Conservation (phyloP, 2,888 invertebrate genomes). For the Phortica okadai region DNA sequence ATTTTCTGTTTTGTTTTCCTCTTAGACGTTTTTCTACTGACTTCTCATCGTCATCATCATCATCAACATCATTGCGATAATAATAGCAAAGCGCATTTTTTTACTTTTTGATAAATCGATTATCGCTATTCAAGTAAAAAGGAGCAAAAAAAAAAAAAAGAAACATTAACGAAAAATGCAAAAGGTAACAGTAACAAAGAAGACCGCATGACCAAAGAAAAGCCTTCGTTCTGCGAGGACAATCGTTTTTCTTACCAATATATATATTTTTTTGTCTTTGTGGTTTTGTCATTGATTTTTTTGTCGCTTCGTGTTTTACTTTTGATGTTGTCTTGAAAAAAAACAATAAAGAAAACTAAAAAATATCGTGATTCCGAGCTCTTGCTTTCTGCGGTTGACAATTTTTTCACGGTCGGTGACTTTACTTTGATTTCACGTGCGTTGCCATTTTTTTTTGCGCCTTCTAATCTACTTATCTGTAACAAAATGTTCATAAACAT, state of each 20-base stretch:
- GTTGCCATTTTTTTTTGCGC: constrained; percentile 39
- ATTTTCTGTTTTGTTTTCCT: constrained; percentile 7
- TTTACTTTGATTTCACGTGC: constrained; percentile 60
- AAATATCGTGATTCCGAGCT: constrained; percentile 24
- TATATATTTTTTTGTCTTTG: constrained; percentile 45
- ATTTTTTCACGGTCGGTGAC: constrained; percentile 62
- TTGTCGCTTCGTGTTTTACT: too few relatives aligned
- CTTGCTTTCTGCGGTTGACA: constrained; percentile 61
- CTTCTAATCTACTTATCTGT: constrained; percentile 39
- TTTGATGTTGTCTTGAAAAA: too few relatives aligned
- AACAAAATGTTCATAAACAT: background rate
- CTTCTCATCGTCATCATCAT: constrained; percentile 3
- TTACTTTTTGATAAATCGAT: constrained; percentile 70
- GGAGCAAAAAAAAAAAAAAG: constrained; percentile 48
- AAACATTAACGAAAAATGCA: constrained; percentile 34
- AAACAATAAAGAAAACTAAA: background rate
- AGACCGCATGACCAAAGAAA: constrained; percentile 12
- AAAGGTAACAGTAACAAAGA: constrained; percentile 39
- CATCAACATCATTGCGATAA: background rate
- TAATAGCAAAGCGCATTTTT: constrained; percentile 60
- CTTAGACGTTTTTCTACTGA: background rate
- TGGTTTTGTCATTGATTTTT: constrained; percentile 44
- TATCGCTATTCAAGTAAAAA: constrained; percentile 66
- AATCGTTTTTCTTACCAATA: constrained; percentile 5
- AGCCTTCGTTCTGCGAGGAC: background rate